Base-by-base conservation (phyloP, 2,888 invertebrate species). In the Synergus japonicus region DNA sequence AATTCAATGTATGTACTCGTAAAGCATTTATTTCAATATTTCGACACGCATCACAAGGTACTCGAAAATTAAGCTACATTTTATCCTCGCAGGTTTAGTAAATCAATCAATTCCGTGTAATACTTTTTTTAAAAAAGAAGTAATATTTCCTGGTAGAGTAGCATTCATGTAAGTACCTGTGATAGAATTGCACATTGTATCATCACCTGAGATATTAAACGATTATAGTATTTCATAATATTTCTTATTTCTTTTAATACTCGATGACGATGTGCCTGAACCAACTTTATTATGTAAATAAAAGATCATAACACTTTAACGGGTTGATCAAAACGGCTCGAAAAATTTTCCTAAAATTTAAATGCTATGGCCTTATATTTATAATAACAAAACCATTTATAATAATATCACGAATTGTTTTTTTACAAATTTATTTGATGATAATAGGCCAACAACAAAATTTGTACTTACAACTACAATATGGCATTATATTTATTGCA, bases 131-230 rank as follows among this genome's bases (percentile, higher is more conserved):
- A 15, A 54, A 54, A 54, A 54, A 54, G 15, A 54, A 44, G 12
- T 54, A 78, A 85, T 83, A 84, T 82, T 77, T 85, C 83, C 83
- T 84, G 83, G 82, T 46, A 46, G 46, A 46, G 46, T 46, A 46
- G 46, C 46, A 87, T 85, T 84, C 87, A 87, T 87, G 87, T 89
- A 87, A 85, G 88, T 86, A 88, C 86, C 89, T 89, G 89, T 88
- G 87, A 89, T 89, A 89, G 86, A 87, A 82, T 87, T 88, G 88
- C 86, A 88, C 87, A 88, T 84, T 88, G 87, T 88, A 88, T 85
- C 85, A 83, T 82, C 82, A 78, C 79, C 84, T 76, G 77, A 82
- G 82, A 81, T 82, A 85, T 82, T 78, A 83, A 80, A 82, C 18
- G 44, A 82, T 29, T 76, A 79, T 79, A 77, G 58, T 69, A 81